Evolutionary conservation across 2,797 vertebrate genomes (phyloP).

Genomic region (Pterois miles): DNA sequence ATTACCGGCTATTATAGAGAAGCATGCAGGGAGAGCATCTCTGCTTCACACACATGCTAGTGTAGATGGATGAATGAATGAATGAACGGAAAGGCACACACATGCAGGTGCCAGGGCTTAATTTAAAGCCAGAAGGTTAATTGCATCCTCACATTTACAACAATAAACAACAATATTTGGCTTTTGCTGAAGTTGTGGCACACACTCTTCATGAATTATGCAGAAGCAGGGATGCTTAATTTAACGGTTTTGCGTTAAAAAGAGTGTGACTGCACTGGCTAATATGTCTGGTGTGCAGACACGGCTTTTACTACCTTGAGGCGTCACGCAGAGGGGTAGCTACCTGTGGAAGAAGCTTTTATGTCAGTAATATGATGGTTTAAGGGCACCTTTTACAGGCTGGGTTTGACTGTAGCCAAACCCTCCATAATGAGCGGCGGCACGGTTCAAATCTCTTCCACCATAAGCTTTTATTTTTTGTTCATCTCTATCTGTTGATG

Average conservation of each 20-base stretch:
- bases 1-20: conserved; percentile 64
- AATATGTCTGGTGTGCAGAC: conserved; percentile 21
- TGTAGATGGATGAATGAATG: conserved; percentile 16
- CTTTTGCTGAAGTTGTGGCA: conserved; percentile 1
- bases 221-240: conserved; percentile 7
- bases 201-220: neutral
- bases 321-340: conserved; percentile 13
- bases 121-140: conserved; percentile 18
- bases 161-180: neutral
- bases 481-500: conserved; percentile 52
- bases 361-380: conserved; percentile 3
- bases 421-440: neutral
- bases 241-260: neutral
- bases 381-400: neutral
- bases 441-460: conserved; percentile 24
- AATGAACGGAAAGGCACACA: too few species aligned
- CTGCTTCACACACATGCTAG: neutral
- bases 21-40: conserved; percentile 31
- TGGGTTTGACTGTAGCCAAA: neutral
- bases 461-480: conserved; percentile 9
- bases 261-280: neutral
- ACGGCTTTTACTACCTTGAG: conserved; percentile 8
- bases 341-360: conserved; percentile 58
- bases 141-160: neutral
- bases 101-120: conserved; percentile 14